A percentile compares a stretch with the other conserved stretches of the same genome.
Conservation (phyloP, 2,888 invertebrate species). For the Acrobeloides nanus region DNA sequence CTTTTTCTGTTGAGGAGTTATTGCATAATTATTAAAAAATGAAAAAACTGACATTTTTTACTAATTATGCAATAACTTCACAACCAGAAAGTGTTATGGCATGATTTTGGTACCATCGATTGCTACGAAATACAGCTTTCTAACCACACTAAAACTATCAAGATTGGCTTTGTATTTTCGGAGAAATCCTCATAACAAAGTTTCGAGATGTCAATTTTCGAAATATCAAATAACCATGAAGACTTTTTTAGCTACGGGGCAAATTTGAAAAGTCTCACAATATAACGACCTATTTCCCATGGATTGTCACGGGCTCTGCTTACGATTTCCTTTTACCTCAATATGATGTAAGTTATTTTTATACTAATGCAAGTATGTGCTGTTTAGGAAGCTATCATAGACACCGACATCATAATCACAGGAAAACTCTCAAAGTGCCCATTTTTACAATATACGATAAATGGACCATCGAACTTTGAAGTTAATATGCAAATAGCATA, state of each 20-base stretch:
- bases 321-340: slow-evolving; percentile 33
- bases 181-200: too few species aligned
- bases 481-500: slow-evolving; percentile 32
- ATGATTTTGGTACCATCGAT: too few species aligned
- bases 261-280: slow-evolving; percentile 22
- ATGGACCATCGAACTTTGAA: neutral
- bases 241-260: slow-evolving; percentile 33
- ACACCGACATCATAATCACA: slow-evolving; percentile 12
- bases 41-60: too few species aligned
- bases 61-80: too few species aligned
- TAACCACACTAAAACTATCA: too few species aligned
- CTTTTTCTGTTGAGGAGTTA: too few species aligned
- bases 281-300: slow-evolving; percentile 13
- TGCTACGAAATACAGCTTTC: too few species aligned
- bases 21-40: too few species aligned
- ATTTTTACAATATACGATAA: slow-evolving; percentile 23
- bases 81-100: too few species aligned
- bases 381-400: slow-evolving; percentile 18
- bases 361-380: neutral
- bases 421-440: slow-evolving; percentile 14
- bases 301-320: slow-evolving; percentile 33
- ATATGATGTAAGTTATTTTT: slow-evolving; percentile 12
- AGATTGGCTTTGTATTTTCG: too few species aligned
- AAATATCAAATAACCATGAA: neutral
- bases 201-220: too few species aligned